A percentile compares a stretch with the other conserved stretches of the same genome.
phyloP scores from a whole-genome alignment of 2,888 invertebrate genomes.

The Sympetrum striolatum region DNA sequence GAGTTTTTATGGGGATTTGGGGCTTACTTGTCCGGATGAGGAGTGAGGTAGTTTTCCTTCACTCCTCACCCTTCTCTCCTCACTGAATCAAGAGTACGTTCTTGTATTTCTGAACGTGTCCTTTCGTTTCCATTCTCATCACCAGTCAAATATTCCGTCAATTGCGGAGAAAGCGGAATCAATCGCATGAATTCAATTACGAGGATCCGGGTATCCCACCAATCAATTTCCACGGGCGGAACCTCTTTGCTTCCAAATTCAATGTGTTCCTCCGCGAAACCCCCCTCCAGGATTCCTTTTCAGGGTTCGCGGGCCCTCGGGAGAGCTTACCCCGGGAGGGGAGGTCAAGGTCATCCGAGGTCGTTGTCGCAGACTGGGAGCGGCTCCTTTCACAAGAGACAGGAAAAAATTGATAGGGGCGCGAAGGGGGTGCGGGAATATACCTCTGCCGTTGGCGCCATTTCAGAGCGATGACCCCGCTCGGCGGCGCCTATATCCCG shows the following conservation, averaged over 20 bases:
- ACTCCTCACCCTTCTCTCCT: too few species aligned
- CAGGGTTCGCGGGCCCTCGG: background rate
- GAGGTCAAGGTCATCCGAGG: constrained; percentile 30
- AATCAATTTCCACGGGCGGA: background rate
- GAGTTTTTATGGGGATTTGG: too few species aligned
- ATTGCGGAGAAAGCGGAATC: background rate
- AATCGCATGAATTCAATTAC: background rate
- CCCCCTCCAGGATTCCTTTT: too few species aligned
- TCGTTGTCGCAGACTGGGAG: constrained; percentile 1
- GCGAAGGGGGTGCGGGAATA: background rate
- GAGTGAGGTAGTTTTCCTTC: too few species aligned
- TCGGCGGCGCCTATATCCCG: background rate
- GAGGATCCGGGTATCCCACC: too few species aligned
- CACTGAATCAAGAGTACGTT: too few species aligned
- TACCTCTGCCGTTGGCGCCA: background rate
- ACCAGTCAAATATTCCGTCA: background rate
- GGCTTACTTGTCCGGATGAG: too few species aligned
- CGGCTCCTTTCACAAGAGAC: background rate
- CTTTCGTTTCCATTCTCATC: background rate
- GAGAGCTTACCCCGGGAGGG: background rate
- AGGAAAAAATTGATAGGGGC: background rate
- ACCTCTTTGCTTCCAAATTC: background rate
- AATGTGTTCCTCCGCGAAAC: background rate
- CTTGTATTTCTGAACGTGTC: too few species aligned
- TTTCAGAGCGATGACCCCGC: background rate